These are phyloP conservation scores for Megalurothrips usitatus DNA, from an alignment of 2,888 invertebrate species.

Conservation along the genomic window DNA sequence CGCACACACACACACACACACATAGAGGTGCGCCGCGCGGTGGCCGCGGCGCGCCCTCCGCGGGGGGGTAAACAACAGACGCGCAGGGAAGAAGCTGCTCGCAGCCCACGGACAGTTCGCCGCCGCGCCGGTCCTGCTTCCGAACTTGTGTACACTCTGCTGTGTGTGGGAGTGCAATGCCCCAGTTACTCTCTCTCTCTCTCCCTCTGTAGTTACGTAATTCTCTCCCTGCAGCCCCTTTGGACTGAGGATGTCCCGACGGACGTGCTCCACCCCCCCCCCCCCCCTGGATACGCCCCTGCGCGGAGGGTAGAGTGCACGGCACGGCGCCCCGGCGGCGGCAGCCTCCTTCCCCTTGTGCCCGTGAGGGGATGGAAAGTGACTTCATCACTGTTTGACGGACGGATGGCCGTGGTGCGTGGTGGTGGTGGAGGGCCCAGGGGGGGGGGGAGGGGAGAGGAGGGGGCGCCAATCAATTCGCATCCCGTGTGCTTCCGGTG, in stretches of 20 bases:
- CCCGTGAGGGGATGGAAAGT: neutral
- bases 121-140: no score
- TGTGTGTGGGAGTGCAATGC: no score
- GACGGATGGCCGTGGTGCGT: neutral
- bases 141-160: no score
- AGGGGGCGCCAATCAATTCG: neutral
- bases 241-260: no score
- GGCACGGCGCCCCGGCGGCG: neutral
- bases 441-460: neutral
- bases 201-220: no score
- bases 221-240: no score
- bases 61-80: no score
- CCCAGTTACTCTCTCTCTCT: neutral
- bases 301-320: neutral
- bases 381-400: conserved; percentile 1
- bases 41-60: no score
- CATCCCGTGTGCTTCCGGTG: conserved; percentile 3
- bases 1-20: no score
- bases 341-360: neutral
- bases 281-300: neutral
- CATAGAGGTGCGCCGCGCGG: no score
- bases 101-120: no score
- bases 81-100: no score
- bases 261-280: neutral
- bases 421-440: neutral